A percentile compares a stretch with the other conserved stretches of the same genome.
phyloP scores from a whole-genome alignment of 2,797 vertebrate species.

The Acanthurus tractus region DNA sequence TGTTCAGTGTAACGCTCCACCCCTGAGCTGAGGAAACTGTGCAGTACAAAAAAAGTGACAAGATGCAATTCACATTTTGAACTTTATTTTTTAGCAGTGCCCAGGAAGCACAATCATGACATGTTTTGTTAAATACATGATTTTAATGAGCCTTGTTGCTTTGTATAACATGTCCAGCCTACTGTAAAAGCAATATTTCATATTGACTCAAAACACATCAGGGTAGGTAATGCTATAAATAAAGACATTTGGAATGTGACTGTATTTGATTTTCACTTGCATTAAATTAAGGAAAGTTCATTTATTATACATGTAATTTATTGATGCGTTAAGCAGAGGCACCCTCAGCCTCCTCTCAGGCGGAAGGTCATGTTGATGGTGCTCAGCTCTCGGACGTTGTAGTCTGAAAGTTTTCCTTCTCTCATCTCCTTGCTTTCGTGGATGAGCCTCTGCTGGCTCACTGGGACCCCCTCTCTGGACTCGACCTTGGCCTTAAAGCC shows the following conservation, averaged over 20 bases:
- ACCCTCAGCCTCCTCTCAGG: slow-evolving; percentile 79
- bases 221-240: too few species aligned
- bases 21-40: background rate
- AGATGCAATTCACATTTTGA: background rate
- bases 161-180: background rate
- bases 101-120: background rate
- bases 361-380: slow-evolving; percentile 73
- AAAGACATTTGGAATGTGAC: too few species aligned
- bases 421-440: slow-evolving; percentile 60
- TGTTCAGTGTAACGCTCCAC: background rate
- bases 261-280: too few species aligned
- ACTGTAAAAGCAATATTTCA: background rate
- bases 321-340: accelerated
- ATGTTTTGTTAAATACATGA: background rate
- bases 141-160: too few species aligned
- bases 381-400: slow-evolving; percentile 51
- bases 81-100: background rate
- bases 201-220: too few species aligned
- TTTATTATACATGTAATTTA: background rate
- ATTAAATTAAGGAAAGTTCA: too few species aligned
- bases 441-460: slow-evolving; percentile 80
- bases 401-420: slow-evolving; percentile 43
- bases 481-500: slow-evolving; percentile 68
- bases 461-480: slow-evolving; percentile 48
- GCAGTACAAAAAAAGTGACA: background rate